These are phyloP conservation scores for Drosophila kanekoi DNA, from an alignment of 2,888 invertebrate species.

Conservation along the genomic window DNA sequence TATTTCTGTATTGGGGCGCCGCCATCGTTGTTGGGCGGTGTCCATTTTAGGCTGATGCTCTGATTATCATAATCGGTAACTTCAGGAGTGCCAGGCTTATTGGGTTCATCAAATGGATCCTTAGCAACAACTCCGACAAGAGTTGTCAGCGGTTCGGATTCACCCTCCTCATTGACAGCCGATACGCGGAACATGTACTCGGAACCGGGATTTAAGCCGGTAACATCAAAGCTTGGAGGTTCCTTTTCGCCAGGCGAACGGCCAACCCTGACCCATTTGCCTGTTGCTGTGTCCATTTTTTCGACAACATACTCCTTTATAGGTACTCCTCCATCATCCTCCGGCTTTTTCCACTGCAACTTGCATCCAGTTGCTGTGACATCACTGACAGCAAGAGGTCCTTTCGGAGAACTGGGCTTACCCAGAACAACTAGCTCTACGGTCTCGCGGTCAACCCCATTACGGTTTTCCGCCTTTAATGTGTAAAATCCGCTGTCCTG, in stretches of 20 bases:
- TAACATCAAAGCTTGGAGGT: conserved; percentile 89
- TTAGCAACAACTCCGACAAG: conserved; percentile 98
- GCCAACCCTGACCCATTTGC: conserved; percentile 91
- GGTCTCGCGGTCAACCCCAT: conserved; percentile 88
- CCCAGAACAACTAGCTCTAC: conserved; percentile 94
- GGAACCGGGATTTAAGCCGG: conserved; percentile 96
- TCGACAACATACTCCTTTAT: conserved; percentile 98
- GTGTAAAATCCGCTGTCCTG: conserved; percentile 94
- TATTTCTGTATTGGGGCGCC: conserved; percentile 99
- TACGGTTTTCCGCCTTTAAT: conserved; percentile 95
- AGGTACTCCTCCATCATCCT: conserved; percentile 97
- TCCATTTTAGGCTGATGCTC: conserved; percentile 97
- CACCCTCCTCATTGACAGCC: conserved; percentile 99
- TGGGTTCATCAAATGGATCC: conserved; percentile 99
- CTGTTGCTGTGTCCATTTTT: conserved; percentile 95
- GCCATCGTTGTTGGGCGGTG: conserved; percentile 95
- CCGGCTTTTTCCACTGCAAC: conserved; percentile 96
- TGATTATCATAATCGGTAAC: conserved; percentile 97
- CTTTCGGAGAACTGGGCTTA: conserved; percentile 92
- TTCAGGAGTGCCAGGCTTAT: conserved; percentile 95
- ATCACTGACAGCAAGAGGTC: conserved; percentile 94
- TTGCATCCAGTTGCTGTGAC: conserved; percentile 97
- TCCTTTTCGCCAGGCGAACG: conserved; percentile 92
- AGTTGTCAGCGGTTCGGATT: conserved; percentile 97
- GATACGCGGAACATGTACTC: conserved; percentile 99